These are phyloP conservation scores for Loris lydekkerianus DNA, from an alignment of 2,797 vertebrate species.

Conservation along the genomic window DNA sequence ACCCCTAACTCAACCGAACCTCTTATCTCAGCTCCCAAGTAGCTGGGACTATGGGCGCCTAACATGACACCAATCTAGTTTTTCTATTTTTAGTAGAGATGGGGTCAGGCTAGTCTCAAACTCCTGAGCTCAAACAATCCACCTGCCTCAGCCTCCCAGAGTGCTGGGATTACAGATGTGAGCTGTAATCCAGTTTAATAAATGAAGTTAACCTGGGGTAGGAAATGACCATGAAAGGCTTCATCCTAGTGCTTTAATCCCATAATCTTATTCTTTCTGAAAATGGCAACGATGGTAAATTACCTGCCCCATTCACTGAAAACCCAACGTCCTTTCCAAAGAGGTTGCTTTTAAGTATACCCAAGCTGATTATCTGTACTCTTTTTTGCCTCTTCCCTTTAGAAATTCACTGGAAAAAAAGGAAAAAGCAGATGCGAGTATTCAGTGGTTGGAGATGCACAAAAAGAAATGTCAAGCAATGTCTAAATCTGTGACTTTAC, in stretches of 20 bases:
- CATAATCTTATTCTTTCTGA: conserved; percentile 44
- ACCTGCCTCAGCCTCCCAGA: too few relatives aligned
- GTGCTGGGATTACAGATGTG: too few relatives aligned
- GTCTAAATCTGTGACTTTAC: conserved; percentile 90
- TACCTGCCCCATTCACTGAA: not conserved
- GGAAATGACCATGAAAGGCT: conserved; percentile 20
- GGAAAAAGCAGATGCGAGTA: conserved; percentile 89
- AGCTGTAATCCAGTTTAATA: conserved; percentile 5
- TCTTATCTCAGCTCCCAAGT: too few relatives aligned
- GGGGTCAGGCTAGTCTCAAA: too few relatives aligned
- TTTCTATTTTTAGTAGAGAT: too few relatives aligned
- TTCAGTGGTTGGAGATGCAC: conserved; percentile 92
- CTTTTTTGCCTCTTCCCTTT: conserved; percentile 43
- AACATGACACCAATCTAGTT: too few relatives aligned
- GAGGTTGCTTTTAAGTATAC: not conserved
- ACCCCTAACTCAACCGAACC: too few relatives aligned
- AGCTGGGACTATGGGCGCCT: too few relatives aligned
- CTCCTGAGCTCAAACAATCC: too few relatives aligned
- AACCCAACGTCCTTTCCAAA: conserved; percentile 6
- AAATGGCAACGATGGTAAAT: conserved; percentile 24
- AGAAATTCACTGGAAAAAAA: conserved; percentile 94
- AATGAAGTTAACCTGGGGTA: not conserved
- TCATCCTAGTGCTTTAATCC: not conserved
- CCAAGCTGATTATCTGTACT: conserved; percentile 8
- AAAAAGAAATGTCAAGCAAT: conserved; percentile 92